These are phyloP conservation scores for Phyllotreta cruciferae DNA, from an alignment of 2,888 invertebrate genomes.

Conservation along the genomic window DNA sequence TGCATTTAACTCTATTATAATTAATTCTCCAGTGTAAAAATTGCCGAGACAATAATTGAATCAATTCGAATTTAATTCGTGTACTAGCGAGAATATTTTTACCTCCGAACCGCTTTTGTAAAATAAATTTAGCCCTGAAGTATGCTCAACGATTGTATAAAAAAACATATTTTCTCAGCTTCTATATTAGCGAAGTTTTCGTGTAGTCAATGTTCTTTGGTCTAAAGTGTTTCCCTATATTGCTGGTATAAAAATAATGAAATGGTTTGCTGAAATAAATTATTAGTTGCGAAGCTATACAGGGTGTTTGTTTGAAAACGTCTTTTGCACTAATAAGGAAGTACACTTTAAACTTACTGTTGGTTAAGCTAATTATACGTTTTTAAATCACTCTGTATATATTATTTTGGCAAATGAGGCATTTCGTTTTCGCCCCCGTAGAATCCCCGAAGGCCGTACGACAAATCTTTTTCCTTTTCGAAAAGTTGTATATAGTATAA, in stretches of 20 bases:
- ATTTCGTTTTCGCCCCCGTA: slow-evolving; percentile 14
- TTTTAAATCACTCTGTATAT: not conserved
- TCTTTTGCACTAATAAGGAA: too few species aligned
- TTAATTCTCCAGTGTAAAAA: not conserved
- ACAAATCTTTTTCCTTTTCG: slow-evolving; percentile 46
- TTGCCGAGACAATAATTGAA: not conserved
- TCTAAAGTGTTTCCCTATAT: slow-evolving; percentile 18
- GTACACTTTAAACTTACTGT: too few species aligned
- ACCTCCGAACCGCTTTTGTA: slow-evolving; percentile 30
- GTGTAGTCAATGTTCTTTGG: slow-evolving; percentile 30
- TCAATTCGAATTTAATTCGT: not conserved
- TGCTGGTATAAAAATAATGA: slow-evolving; percentile 7
- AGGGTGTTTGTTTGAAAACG: not conserved
- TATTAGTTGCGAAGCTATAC: not conserved
- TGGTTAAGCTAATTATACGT: too few species aligned
- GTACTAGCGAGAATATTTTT: slow-evolving; percentile 5
- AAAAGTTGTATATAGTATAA: slow-evolving; percentile 37
- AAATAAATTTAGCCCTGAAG: slow-evolving; percentile 41
- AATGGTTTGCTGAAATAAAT: slow-evolving; percentile 19
- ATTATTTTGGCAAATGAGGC: slow-evolving; percentile 17
- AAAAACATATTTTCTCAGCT: slow-evolving; percentile 35
- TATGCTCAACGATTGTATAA: slow-evolving; percentile 43
- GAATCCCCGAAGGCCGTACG: slow-evolving; percentile 1
- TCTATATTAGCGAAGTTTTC: slow-evolving; percentile 20
- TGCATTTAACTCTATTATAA: too few species aligned